Evolutionary conservation across 1,140 invertebrate genomes (phyloP).

Genomic region (Steinernema feltiae): DNA sequence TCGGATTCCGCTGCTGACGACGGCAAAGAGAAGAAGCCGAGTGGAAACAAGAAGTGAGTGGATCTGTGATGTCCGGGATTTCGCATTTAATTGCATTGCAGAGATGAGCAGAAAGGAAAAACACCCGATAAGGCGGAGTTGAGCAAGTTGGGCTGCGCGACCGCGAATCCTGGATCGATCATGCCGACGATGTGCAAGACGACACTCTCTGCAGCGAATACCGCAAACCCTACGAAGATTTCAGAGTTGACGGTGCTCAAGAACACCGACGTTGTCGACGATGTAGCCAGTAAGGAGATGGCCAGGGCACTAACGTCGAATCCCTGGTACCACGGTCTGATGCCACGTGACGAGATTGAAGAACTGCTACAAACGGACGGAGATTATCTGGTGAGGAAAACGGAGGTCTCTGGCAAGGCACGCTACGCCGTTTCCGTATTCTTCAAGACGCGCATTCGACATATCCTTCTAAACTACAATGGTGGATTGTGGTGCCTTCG

Average conservation of each 20-base stretch:
- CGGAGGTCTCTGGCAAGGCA: slow-evolving; percentile 21
- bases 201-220: not conserved
- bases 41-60: too few species aligned
- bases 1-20: too few species aligned
- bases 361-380: slow-evolving; percentile 30
- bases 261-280: not conserved
- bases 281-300: not conserved
- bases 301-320: not conserved
- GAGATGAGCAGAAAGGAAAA: not conserved
- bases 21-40: too few species aligned
- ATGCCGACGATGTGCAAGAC: not conserved
- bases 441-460: slow-evolving; percentile 4
- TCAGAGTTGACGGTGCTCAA: not conserved
- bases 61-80: too few species aligned
- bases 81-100: not conserved
- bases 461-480: not conserved
- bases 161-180: not conserved
- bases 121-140: too few species aligned
- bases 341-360: slow-evolving; percentile 35
- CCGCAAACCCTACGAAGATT: not conserved
- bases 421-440: slow-evolving; percentile 30
- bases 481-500: not conserved
- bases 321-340: slow-evolving; percentile 36
- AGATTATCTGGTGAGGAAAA: slow-evolving; percentile 34
- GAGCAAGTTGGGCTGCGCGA: not conserved